Evolutionary conservation across 2,113 vertebrate species (phyloP), one percentile per base, ranked within the genome.

Genomic region (Callospermophilus lateralis): DNA sequence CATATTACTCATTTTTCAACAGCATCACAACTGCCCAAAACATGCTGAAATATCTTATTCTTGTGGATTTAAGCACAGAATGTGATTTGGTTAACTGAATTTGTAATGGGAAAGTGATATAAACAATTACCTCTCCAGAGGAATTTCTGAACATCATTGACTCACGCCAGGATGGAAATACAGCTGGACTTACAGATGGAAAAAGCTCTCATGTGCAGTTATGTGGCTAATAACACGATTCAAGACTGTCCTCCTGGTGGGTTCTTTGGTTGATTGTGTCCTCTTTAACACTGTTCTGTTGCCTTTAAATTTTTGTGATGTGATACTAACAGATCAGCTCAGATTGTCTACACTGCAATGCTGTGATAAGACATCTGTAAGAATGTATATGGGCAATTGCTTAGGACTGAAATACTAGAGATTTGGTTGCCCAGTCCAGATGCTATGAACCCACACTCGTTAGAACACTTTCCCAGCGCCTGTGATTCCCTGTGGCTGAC

Each of bases 21-120:
- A 83, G 77, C 55, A 51, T 74, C 15, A 16, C 12, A 34, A 22
- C 3, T 92, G 70, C 58, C 68, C 45, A 3, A 22, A 84, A 58
- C 26, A 17, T 28, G 42, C 11, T 55, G 22, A 86, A 91, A 84
- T 72, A 61, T 1, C 24, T 63, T 32, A 32, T 19, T 32, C 48
- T 93, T 96, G 39, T 65, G 45, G 28, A 86, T 42, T 83, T 81
- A 91, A 88, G 51, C 32, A 58, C 30, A 48, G 37, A 39, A 26
- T 87, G 34, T 58, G 80, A 89, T 87, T 88, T 83, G 32, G 51
- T n/a, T 87, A 79, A 95, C 45, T 86, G 48, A 68, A 89, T 92
- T 96, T 92, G 63, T 79, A 77, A 89, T 51, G 70, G 79, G n/a
- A 81, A 93, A 92, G 80, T 76, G 58, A 94, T 51, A 61, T 48